Percentiles rank a stretch among this genome's conserved stretches.
phyloP scores from a whole-genome alignment of 2,797 vertebrate species.

The Synanceia verrucosa region DNA sequence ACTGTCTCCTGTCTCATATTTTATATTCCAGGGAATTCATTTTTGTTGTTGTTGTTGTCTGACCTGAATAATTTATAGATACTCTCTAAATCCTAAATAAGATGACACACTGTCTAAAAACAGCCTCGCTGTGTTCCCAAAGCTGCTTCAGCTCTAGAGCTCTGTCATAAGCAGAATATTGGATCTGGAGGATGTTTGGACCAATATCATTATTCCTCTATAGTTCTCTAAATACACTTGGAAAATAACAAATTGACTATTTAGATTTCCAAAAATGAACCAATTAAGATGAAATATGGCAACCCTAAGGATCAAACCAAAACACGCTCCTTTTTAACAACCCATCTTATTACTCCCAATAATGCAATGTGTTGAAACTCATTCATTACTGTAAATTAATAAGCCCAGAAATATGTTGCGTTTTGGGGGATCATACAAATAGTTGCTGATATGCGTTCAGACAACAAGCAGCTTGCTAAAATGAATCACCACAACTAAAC shows the following conservation, averaged over 20 bases:
- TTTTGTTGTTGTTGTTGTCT: neutral
- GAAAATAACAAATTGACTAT: neutral
- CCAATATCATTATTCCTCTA: neutral
- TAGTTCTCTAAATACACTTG: neutral
- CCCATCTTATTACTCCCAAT: conserved; percentile 18
- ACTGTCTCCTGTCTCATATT: neutral
- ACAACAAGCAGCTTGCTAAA: conserved; percentile 20
- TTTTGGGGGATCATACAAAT: conserved; percentile 12
- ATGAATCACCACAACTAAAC: conserved; percentile 33
- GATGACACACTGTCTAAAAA: conserved; percentile 30
- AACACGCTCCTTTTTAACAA: conserved; percentile 4
- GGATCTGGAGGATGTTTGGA: neutral
- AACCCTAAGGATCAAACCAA: conserved; percentile 9
- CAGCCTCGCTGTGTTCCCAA: neutral
- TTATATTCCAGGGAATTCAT: conserved; percentile 28
- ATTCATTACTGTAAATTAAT: conserved; percentile 43
- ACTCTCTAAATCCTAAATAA: conserved; percentile 25
- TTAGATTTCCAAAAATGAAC: conserved; percentile 14
- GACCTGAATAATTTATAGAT: conserved; percentile 49
- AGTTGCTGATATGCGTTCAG: conserved; percentile 1
- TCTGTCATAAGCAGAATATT: neutral
- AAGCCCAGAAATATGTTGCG: conserved; percentile 25
- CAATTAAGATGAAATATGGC: conserved; percentile 20
- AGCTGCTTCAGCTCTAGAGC: neutral
- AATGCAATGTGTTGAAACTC: conserved; percentile 9